These are phyloP conservation scores for Tribolium castaneum DNA, from an alignment of 1,140 invertebrate genomes.

Conservation along the genomic window DNA sequence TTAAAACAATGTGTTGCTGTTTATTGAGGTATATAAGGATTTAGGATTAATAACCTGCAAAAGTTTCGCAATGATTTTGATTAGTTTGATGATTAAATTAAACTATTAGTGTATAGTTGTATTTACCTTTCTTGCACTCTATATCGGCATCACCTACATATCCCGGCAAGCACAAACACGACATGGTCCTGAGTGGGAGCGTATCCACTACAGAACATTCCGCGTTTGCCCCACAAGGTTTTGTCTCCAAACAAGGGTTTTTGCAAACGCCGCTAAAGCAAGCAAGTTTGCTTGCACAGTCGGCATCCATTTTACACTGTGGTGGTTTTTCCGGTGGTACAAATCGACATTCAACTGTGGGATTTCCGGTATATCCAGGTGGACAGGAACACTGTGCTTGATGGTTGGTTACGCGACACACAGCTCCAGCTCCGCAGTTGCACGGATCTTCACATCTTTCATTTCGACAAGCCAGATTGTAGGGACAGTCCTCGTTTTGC, in stretches of 20 bases:
- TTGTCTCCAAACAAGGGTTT: conserved; percentile 82
- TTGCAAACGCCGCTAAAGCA: conserved; percentile 84
- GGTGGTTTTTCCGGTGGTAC: conserved; percentile 66
- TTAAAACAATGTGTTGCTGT: conserved; percentile 50
- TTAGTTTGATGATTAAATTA: not conserved
- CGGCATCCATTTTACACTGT: conserved; percentile 83
- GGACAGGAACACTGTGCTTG: conserved; percentile 83
- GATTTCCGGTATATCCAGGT: conserved; percentile 84
- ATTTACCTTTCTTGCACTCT: conserved; percentile 80
- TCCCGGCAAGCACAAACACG: conserved; percentile 84
- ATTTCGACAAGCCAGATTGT: conserved; percentile 79
- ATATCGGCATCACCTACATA: conserved; percentile 86
- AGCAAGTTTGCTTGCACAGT: conserved; percentile 85
- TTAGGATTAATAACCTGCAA: conserved; percentile 1
- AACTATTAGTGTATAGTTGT: not conserved
- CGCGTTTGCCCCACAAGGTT: conserved; percentile 84
- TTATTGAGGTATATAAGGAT: conserved; percentile 20
- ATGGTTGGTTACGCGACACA: conserved; percentile 83
- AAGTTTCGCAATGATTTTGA: not conserved
- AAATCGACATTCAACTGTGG: conserved; percentile 72
- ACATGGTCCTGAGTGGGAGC: conserved; percentile 86
- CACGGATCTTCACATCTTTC: conserved; percentile 85
- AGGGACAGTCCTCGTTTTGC: conserved; percentile 77
- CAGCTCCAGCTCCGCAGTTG: conserved; percentile 74
- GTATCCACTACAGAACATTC: conserved; percentile 86